A percentile compares a stretch with the other conserved stretches of the same genome.
Evolutionary conservation across 2,113 vertebrate species (phyloP).

Genomic region (Lophotis ruficrista): DNA sequence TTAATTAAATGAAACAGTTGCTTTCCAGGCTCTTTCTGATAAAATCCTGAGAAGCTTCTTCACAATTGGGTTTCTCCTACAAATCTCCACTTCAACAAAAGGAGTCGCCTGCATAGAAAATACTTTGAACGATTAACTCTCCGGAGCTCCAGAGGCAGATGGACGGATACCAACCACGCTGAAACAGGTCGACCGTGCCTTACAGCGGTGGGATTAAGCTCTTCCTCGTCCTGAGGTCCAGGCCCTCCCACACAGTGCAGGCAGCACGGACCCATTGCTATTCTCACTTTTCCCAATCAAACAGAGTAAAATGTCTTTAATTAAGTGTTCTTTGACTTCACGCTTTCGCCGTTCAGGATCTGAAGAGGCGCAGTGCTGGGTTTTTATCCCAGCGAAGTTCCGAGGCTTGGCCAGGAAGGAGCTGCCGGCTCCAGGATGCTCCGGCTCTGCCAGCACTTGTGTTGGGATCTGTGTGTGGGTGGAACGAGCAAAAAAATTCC

Average conservation of each 20-base stretch:
- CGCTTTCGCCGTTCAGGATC: not conserved
- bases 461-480: rapidly evolving
- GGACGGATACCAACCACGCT: not conserved
- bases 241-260: not conserved
- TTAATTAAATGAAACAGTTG: not conserved
- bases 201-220: not conserved
- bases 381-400: not conserved
- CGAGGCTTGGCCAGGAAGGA: not conserved
- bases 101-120: not conserved
- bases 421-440: not conserved
- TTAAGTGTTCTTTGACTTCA: rapidly evolving
- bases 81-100: not conserved
- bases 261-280: rapidly evolving
- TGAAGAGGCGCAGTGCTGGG: rapidly evolving
- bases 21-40: not conserved
- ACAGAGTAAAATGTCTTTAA: not conserved
- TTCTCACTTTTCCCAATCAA: not conserved
- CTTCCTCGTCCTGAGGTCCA: not conserved
- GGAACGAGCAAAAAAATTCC: not conserved
- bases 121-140: not conserved
- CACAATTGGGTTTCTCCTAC: not conserved
- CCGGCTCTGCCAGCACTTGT: rapidly evolving
- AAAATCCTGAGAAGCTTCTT: not conserved
- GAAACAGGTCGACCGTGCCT: not conserved
- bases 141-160: not conserved